Conservation (phyloP, 30 jellyfish, hydroid and myxozoan genomes). For the Catostylus mosaicus region DNA sequence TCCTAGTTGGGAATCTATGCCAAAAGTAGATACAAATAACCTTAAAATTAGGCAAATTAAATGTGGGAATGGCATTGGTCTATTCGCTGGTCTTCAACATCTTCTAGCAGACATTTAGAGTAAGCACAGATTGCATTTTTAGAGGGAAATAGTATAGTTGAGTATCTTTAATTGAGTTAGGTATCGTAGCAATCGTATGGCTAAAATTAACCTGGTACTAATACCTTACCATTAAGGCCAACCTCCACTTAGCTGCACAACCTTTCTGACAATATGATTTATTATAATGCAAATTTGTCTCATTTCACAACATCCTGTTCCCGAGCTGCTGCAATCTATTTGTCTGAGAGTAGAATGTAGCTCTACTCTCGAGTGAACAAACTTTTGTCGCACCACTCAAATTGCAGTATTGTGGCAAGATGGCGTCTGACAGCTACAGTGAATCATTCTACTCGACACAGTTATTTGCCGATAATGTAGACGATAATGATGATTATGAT, state of each 20-base stretch:
- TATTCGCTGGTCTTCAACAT: no score
- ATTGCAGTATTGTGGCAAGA: neutral
- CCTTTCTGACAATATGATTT: neutral
- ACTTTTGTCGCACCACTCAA: neutral
- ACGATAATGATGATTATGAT: neutral
- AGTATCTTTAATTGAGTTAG: no score
- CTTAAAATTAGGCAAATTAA: no score
- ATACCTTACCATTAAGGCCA: no score
- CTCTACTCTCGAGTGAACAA: neutral
- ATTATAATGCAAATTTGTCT: neutral
- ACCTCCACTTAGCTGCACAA: slow-evolving; percentile 4
- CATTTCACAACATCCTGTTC: slow-evolving; percentile 1
- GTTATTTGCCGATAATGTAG: neutral
- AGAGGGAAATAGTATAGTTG: no score
- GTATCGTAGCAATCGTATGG: no score
- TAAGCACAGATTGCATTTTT: no score
- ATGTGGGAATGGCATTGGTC: no score
- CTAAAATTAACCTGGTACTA: no score
- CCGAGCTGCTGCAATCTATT: neutral
- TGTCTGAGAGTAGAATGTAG: slow-evolving; percentile 3
- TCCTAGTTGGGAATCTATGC: no score
- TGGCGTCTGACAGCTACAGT: slow-evolving; percentile 1
- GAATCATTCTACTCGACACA: neutral
- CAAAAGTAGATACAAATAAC: no score
- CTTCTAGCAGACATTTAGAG: no score